A percentile compares a stretch with the other conserved stretches of the same genome.
Conservation (phyloP, 2,888 invertebrate genomes). For the Drosophila picticornis region DNA sequence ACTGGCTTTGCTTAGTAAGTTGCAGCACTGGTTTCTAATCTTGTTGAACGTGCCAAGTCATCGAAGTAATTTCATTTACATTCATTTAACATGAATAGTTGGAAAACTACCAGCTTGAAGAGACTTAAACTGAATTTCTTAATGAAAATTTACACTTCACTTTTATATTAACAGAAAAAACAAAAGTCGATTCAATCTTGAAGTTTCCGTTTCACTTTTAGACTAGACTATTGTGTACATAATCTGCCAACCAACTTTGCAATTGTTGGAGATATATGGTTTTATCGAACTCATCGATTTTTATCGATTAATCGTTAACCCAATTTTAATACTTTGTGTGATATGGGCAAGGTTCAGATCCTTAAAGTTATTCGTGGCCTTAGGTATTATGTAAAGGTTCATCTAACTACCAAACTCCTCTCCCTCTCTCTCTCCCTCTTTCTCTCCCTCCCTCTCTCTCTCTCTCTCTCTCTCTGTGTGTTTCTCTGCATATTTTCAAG, state of each 20-base stretch:
- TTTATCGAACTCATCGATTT: background rate
- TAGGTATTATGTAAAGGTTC: background rate
- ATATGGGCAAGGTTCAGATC: too few species aligned
- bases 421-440: background rate
- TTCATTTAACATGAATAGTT: background rate
- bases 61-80: background rate
- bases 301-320: too few species aligned
- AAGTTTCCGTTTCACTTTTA: background rate
- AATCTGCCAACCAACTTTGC: background rate
- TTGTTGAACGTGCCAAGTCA: background rate
- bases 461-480: too few species aligned
- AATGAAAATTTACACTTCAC: background rate
- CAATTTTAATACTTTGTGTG: too few species aligned
- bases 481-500: background rate
- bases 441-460: background rate
- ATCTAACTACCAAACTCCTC: background rate
- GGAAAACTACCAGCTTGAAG: background rate
- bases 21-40: background rate
- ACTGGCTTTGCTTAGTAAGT: background rate
- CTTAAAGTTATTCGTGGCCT: background rate
- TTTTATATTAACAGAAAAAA: background rate
- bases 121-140: background rate
- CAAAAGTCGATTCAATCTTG: background rate
- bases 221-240: too few species aligned
- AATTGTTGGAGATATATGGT: background rate